These are phyloP conservation scores for Iguana delicatissima DNA, from an alignment of 2,797 vertebrate species.

Conservation along the genomic window DNA sequence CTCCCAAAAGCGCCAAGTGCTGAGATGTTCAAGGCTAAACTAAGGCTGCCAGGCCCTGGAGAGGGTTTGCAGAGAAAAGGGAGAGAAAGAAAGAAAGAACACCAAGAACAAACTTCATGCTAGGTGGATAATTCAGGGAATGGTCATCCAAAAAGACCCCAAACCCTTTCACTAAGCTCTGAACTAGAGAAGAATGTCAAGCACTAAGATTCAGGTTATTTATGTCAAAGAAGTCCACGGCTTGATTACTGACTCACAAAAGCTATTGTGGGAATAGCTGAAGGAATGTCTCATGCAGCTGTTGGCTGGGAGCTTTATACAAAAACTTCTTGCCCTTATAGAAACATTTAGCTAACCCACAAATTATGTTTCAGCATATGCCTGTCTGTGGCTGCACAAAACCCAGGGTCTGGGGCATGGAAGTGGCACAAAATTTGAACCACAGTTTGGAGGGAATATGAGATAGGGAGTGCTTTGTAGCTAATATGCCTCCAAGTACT, in stretches of 20 bases:
- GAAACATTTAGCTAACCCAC: not conserved
- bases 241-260: not conserved
- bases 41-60: slow-evolving; percentile 43
- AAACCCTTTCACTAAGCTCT: too few species aligned
- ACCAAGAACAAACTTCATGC: not conserved
- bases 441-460: too few species aligned
- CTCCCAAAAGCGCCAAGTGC: slow-evolving; percentile 47
- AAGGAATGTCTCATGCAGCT: not conserved
- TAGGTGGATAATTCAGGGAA: too few species aligned
- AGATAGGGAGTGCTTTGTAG: too few species aligned
- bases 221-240: not conserved
- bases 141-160: too few species aligned
- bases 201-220: not conserved
- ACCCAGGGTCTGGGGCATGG: too few species aligned
- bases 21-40: slow-evolving; percentile 56
- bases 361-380: too few species aligned
- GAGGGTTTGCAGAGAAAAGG: not conserved
- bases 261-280: not conserved
- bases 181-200: not conserved
- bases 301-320: not conserved
- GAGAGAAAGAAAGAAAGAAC: too few species aligned
- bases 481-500: not conserved
- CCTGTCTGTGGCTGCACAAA: too few species aligned
- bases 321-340: not conserved
- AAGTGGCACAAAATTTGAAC: too few species aligned